phyloP scores from a whole-genome alignment of 2,797 vertebrate species.

The Crocidura indochinensis region DNA sequence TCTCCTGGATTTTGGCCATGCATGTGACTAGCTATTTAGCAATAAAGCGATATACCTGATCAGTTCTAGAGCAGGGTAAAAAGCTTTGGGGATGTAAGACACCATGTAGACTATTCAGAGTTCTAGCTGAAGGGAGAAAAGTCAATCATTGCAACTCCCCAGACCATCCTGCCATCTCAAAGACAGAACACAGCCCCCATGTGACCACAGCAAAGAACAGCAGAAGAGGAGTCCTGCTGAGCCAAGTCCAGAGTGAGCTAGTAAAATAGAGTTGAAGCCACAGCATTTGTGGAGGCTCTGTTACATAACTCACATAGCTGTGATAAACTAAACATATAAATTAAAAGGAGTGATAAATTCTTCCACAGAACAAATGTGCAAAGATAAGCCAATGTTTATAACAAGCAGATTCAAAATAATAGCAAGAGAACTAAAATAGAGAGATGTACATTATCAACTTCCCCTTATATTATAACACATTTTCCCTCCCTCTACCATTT shows the following conservation, averaged over 20 bases:
- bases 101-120: neutral
- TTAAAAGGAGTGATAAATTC: conserved; percentile 39
- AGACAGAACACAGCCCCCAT: neutral
- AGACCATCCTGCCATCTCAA: neutral
- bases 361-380: conserved; percentile 40
- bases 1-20: neutral
- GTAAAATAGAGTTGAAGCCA: conserved; percentile 42
- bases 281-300: neutral
- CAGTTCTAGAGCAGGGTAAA: neutral
- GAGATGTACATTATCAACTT: conserved; percentile 21
- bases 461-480: conserved; percentile 25
- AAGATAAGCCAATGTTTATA: conserved; percentile 45
- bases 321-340: conserved; percentile 35
- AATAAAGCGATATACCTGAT: neutral
- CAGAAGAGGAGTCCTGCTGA: neutral
- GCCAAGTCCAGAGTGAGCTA: neutral
- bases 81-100: too few relatives aligned
- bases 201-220: neutral
- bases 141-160: neutral
- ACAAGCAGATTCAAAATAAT: conserved; percentile 51
- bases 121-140: neutral
- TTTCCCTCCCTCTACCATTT: conserved; percentile 68
- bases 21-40: conserved; percentile 17
- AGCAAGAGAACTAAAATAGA: conserved; percentile 38
- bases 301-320: neutral